Base-by-base conservation (phyloP, 2,797 vertebrate species). In the Pachyuromys duprasi region DNA sequence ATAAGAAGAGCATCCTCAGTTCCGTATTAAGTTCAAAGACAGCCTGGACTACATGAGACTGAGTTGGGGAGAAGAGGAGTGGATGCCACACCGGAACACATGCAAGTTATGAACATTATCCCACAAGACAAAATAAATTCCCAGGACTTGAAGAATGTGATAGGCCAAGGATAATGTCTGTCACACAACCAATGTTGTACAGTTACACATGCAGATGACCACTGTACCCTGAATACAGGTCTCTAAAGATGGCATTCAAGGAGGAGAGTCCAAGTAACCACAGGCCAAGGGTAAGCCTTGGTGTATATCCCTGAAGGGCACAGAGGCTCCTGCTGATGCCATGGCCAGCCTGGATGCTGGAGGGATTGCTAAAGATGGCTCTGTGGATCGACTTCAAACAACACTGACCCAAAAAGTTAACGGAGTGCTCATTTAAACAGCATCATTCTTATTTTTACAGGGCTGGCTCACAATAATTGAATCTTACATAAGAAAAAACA, bases 401-500 rank as follows among this genome's bases (percentile, higher is more conserved):
- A 60, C 18, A 15, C 74, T 69, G 91, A 81, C 82, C 95, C 82
- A 4, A 53, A 95, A 79, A 83, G 86, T 39, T 79, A 91, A 63
- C 0, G 0, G 5, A 63, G 33, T 78, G 69, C 78, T 60, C 4
- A 92, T 57, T 63, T 49, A 24, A 95, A 81, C 90, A 74, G 33
- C 87, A 70, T 2, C n/a, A 42, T 74, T 91, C 86, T 94, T 95
- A 60, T 72, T 70, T 78, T 65, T 42, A 76, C 89, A 82, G 87
- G 9, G 74, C 17, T 82, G 87, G 67, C 72, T 91, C 87, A 62
- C 91, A 88, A 36, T 91, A 91, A 97, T 45, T 69, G 81, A 92
- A 88, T 78, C 94, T 97, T 96, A 84, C 62, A 22, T 94, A 95
- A 94, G 87, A 42, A 91, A 84, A 80, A 45, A 22, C 86, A 87